Conservation (phyloP, 2,797 vertebrate species). For the Passerculus sandwichensis region DNA sequence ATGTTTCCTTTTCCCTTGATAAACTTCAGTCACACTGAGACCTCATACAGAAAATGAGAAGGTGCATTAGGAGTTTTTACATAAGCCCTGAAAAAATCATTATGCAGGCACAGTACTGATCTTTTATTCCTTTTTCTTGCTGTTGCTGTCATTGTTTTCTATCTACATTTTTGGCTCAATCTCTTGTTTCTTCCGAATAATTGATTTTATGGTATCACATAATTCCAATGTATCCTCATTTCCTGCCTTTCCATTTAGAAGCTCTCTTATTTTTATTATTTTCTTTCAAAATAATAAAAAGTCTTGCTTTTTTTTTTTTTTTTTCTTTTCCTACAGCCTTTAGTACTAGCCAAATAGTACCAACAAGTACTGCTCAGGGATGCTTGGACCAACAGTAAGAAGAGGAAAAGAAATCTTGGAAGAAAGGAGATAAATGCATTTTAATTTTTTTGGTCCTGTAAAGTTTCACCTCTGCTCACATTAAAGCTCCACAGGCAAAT, state of each 20-base stretch:
- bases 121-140: background rate
- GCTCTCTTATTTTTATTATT: background rate
- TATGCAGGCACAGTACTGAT: background rate
- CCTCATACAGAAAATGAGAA: background rate
- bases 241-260: background rate
- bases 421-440: background rate
- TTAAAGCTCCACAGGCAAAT: background rate
- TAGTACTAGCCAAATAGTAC: background rate
- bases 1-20: background rate
- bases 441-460: background rate
- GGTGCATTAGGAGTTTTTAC: background rate
- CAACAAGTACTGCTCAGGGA: background rate
- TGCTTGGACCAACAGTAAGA: background rate
- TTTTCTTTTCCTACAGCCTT: background rate
- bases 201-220: background rate
- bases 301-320: fast-evolving
- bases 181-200: background rate
- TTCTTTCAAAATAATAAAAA: background rate
- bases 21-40: background rate
- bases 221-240: background rate
- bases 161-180: fast-evolving
- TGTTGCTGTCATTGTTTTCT: background rate
- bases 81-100: background rate
- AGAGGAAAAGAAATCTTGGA: background rate
- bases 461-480: background rate